Base-by-base conservation (phyloP, 2,888 invertebrate species). In the Deilephila porcellus region DNA sequence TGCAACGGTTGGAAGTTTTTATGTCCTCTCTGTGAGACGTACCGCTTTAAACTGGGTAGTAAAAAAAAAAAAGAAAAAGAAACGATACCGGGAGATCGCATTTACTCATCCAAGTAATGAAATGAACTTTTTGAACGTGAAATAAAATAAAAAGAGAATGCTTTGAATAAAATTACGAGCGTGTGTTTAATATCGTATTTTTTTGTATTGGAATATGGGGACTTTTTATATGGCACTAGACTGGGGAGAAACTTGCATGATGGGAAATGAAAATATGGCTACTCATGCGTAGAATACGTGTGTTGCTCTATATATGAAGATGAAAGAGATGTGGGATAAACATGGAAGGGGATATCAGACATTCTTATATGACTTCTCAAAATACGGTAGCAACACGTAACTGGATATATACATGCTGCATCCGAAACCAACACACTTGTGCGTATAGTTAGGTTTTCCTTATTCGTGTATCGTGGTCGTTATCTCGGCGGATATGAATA, bases 31-130 rank as follows among this genome's bases (percentile, higher is more conserved):
- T 59, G 20, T 52, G 45, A 64, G 34, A 60, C 29, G 56, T 72
- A 32, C 19, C 59, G 56, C 32, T 53, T 63, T 34, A 71, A 45
- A 29, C 6, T 45, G 62, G 53, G n/a, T 11, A 52, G 53, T 71
- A 59, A 56, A 71, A 70, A 53, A 71, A 70, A 53, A 52, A 6
- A 17, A 52, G 45, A 32, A 25, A 59, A 56, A 52, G 17, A 56
- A 59, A 34, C 34, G 56, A 71, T 71, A 56, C 71, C 34, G 32
- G 53, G 25, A 19, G 53, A 56, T 59, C 56, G 20, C 32, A 71
- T 56, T 59, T 59, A 59, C 56, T 71, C 59, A 71, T 71, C 71
- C 64, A 67, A 73, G 59, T 67, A 67, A 72, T 72, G 45, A 67
- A 67, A 67, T 17, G 67, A 67, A 52, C 20, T 64, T 64, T 67